Evolutionary conservation across 2,113 vertebrate species (phyloP).

Genomic region (Platycercus adscitus): DNA sequence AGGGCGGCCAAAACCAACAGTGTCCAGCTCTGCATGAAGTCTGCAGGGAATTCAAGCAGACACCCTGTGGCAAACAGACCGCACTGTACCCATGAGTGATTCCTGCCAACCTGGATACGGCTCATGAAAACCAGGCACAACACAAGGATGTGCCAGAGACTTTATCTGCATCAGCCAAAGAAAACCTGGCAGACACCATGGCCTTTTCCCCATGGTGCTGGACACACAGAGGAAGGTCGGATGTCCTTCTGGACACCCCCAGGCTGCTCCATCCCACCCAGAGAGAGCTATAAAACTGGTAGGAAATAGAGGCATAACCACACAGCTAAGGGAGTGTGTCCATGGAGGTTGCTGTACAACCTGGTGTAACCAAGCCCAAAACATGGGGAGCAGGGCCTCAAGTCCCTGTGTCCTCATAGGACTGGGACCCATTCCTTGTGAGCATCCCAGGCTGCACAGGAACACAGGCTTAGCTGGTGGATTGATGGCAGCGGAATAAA

Average conservation of each 20-base stretch:
- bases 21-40: background rate
- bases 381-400: fast-evolving
- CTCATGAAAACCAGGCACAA: fast-evolving
- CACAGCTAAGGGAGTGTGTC: background rate
- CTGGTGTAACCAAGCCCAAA: background rate
- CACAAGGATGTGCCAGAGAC: background rate
- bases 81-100: background rate
- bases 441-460: background rate
- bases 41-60: background rate
- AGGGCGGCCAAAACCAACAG: background rate
- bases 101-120: background rate
- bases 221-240: fast-evolving
- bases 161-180: background rate
- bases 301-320: fast-evolving
- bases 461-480: fast-evolving
- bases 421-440: background rate
- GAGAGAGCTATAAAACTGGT: background rate
- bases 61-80: fast-evolving
- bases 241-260: background rate
- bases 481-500: background rate
- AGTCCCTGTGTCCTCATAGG: background rate
- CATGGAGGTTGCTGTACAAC: fast-evolving
- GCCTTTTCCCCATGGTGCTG: background rate
- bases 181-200: background rate
- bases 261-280: background rate